phyloP scores from a whole-genome alignment of 2,113 vertebrate species.

The Turnix velox region DNA sequence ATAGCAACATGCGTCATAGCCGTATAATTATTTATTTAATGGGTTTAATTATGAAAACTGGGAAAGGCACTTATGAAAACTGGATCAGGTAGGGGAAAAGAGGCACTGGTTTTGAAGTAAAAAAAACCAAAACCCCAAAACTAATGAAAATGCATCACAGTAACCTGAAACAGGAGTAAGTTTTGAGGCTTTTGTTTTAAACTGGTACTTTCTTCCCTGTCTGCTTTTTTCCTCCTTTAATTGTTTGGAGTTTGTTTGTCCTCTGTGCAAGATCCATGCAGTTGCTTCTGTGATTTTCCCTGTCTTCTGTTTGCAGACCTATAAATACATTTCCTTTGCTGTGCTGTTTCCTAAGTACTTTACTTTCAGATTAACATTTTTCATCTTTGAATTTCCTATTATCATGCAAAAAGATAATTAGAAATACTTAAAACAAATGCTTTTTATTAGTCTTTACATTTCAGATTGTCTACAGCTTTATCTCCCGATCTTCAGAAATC shows the following conservation, averaged over 20 bases:
- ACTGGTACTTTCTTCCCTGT: background rate
- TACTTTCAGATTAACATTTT: background rate
- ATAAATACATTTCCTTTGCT: conserved; percentile 45
- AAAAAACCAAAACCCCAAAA: background rate
- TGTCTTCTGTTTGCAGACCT: background rate
- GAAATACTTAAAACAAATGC: background rate
- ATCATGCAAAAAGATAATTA: background rate
- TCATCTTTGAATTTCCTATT: background rate
- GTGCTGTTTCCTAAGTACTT: conserved; percentile 23
- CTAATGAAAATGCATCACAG: background rate
- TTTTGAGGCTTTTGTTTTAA: background rate
- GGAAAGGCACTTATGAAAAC: conserved; percentile 5
- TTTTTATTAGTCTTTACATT: background rate
- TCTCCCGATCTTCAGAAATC: background rate
- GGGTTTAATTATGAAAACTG: conserved; percentile 52
- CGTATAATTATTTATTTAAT: conserved; percentile 55
- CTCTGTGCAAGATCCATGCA: background rate
- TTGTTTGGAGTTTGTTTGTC: background rate
- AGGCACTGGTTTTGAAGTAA: background rate
- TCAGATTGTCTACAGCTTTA: background rate
- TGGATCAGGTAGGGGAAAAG: background rate
- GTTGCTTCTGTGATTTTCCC: background rate
- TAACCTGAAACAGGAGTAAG: background rate
- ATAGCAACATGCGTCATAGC: conserved; percentile 54
- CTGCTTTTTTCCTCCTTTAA: background rate